phyloP scores from a whole-genome alignment of 2,113 vertebrate species.

The Passer montanus region DNA sequence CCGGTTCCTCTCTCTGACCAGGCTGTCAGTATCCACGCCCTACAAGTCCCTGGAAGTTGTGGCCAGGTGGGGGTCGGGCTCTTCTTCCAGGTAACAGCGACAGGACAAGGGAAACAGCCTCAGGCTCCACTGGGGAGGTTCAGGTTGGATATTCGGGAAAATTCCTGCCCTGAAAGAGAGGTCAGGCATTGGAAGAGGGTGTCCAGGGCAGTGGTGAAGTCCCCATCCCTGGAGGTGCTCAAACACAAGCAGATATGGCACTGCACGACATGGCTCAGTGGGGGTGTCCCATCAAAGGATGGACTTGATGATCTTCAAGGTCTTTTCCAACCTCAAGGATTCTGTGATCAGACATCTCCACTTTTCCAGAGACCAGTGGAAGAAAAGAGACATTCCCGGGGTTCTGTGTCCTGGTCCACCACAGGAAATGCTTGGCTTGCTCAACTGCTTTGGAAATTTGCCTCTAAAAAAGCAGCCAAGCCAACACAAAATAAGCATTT shows the following conservation, averaged over 20 bases:
- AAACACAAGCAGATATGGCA: background rate
- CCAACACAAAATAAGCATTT: background rate
- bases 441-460: background rate
- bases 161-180: background rate
- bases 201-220: background rate
- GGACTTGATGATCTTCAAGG: background rate
- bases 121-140: background rate
- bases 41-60: background rate
- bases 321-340: background rate
- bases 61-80: rapidly evolving
- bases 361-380: background rate
- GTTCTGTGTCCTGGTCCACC: no score
- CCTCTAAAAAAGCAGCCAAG: background rate
- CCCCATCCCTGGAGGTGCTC: background rate
- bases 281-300: background rate
- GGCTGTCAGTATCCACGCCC: background rate
- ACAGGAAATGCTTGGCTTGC: rapidly evolving
- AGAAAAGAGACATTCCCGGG: rapidly evolving
- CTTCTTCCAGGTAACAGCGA: background rate
- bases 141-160: no score
- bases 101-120: background rate
- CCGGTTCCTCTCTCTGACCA: background rate
- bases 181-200: background rate
- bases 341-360: background rate
- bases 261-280: rapidly evolving